Evolutionary conservation across 2,113 vertebrate genomes (phyloP).

Genomic region (Hemicordylus capensis): DNA sequence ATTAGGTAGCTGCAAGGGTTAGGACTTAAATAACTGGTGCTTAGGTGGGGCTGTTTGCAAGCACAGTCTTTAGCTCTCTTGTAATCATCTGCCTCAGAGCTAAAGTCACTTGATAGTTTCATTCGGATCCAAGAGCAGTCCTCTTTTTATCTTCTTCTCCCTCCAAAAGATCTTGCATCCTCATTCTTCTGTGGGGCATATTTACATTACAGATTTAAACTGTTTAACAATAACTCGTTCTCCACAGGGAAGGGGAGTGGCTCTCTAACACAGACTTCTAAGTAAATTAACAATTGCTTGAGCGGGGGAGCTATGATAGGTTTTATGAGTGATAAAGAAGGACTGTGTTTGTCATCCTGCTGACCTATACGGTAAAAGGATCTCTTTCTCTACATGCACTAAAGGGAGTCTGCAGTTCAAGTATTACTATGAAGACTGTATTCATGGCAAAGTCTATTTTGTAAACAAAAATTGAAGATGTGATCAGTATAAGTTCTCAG

Average conservation of each 20-base stretch:
- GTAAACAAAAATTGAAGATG: neutral
- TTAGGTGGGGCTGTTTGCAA: neutral
- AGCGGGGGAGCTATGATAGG: too few relatives aligned
- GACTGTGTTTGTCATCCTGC: neutral
- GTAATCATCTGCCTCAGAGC: neutral
- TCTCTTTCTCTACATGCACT: neutral
- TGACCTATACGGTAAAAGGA: neutral
- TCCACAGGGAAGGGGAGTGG: too few relatives aligned
- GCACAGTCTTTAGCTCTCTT: neutral
- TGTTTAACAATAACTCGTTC: too few relatives aligned
- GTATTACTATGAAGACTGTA: neutral
- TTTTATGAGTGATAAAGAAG: too few relatives aligned
- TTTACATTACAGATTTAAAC: too few relatives aligned
- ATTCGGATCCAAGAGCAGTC: too few relatives aligned
- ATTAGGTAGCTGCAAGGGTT: too few relatives aligned
- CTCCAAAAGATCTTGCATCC: too few relatives aligned
- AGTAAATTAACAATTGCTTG: too few relatives aligned
- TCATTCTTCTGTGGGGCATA: too few relatives aligned
- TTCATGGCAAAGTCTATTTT: neutral
- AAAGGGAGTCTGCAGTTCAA: neutral
- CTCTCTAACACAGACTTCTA: too few relatives aligned
- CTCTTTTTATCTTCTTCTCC: too few relatives aligned
- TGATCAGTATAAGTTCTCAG: neutral
- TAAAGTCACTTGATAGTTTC: neutral
- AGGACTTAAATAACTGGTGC: constrained; percentile 1